Conservation (phyloP, 2,888 invertebrate genomes). For the Parnassius smintheus region DNA sequence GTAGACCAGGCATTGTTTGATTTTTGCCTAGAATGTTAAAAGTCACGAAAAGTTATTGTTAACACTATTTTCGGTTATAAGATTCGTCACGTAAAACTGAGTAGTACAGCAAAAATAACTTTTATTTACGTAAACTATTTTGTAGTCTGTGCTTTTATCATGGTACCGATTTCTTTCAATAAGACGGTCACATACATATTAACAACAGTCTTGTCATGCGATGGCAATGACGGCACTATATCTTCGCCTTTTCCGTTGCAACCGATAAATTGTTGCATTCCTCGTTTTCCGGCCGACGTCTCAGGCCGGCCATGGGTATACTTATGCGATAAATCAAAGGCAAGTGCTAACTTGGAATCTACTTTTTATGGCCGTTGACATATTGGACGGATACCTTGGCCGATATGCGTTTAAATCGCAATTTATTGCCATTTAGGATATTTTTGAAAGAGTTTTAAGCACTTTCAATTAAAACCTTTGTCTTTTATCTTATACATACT, state of each 20-base stretch:
- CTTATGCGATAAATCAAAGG: conserved; percentile 63
- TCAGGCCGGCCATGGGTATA: conserved; percentile 48
- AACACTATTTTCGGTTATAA: no score
- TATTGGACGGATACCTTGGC: conserved; percentile 64
- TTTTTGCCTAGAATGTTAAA: neutral
- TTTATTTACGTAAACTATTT: no score
- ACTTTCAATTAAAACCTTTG: no score
- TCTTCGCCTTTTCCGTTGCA: conserved; percentile 43
- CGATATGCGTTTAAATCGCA: conserved; percentile 59
- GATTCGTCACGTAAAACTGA: no score
- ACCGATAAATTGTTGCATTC: conserved; percentile 55
- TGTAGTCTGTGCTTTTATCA: no score
- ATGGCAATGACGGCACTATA: conserved; percentile 38
- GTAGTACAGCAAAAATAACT: no score
- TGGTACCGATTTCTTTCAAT: neutral
- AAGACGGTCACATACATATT: conserved; percentile 11
- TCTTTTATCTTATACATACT: no score
- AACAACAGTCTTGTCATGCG: conserved; percentile 29
- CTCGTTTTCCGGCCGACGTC: conserved; percentile 48
- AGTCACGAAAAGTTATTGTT: neutral
- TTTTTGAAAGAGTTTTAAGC: neutral
- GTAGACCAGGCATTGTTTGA: conserved; percentile 6
- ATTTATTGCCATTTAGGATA: conserved; percentile 51
- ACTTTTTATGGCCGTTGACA: conserved; percentile 64
- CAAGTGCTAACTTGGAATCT: conserved; percentile 59